These are phyloP conservation scores for Hormaphis cornu DNA, from an alignment of 1,140 invertebrate species.

Conservation along the genomic window DNA sequence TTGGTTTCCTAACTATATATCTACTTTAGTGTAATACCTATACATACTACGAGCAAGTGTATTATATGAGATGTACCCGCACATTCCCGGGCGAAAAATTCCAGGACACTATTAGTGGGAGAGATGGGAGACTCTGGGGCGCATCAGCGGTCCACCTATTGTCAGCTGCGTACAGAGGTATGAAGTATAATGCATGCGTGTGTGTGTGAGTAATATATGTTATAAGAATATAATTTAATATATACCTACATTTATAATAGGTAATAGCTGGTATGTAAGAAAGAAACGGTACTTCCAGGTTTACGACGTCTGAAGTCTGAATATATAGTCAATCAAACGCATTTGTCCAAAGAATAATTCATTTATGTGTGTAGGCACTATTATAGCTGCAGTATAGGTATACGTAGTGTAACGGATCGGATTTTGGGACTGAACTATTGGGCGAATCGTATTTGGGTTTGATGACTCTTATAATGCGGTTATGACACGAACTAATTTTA, in stretches of 20 bases:
- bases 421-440: no score
- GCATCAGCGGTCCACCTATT: neutral
- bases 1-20: slow-evolving; percentile 1
- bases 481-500: neutral
- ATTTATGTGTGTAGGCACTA: neutral
- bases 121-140: neutral
- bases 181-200: no score
- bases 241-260: slow-evolving; percentile 3
- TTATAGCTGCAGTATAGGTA: no score
- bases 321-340: neutral
- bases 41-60: neutral
- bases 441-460: neutral
- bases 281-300: slow-evolving; percentile 3
- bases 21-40: neutral
- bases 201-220: no score
- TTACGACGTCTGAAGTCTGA: neutral
- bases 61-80: no score
- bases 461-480: neutral
- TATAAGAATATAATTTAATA: no score
- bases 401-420: no score
- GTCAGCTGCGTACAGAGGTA: no score
- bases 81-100: no score
- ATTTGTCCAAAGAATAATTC: no score
- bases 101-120: slow-evolving; percentile 9
- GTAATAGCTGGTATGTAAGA: neutral